These are phyloP conservation scores for Upupa epops DNA, from an alignment of 2,113 vertebrate species.

Conservation along the genomic window DNA sequence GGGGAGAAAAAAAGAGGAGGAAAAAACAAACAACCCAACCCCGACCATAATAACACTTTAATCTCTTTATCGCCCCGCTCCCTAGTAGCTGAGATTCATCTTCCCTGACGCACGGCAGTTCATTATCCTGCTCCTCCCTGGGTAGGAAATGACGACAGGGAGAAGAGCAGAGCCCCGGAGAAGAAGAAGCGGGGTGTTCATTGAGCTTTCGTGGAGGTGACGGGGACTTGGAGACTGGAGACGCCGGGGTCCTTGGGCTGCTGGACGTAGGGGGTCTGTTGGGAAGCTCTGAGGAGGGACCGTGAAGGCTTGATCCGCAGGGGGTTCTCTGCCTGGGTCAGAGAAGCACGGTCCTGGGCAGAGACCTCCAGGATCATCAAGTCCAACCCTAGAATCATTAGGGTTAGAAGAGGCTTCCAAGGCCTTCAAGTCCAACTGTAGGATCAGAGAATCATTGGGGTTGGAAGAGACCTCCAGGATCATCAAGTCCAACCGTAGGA, in stretches of 20 bases:
- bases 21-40: background rate
- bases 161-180: conserved; percentile 67
- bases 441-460: too few relatives aligned
- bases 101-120: conserved; percentile 83
- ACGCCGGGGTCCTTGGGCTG: conserved; percentile 43
- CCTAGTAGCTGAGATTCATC: conserved; percentile 87
- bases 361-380: too few relatives aligned
- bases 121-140: conserved; percentile 81
- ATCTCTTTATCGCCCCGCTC: conserved; percentile 85
- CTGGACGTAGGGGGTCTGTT: conserved; percentile 26
- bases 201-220: conserved; percentile 68
- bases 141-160: conserved; percentile 81
- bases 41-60: conserved; percentile 85
- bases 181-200: conserved; percentile 59
- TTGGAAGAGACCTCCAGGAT: too few relatives aligned
- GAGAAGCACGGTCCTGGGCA: too few relatives aligned
- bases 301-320: rapidly evolving
- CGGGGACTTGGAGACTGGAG: conserved; percentile 31
- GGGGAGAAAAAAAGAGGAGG: too few relatives aligned
- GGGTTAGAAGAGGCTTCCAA: too few relatives aligned
- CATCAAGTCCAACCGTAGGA: too few relatives aligned
- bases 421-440: too few relatives aligned
- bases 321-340: too few relatives aligned
- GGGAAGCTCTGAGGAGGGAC: background rate
- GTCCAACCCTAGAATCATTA: too few relatives aligned